phyloP scores from a whole-genome alignment of 92 coral and sea anemone genomes.

The Meandrina meandrites region DNA sequence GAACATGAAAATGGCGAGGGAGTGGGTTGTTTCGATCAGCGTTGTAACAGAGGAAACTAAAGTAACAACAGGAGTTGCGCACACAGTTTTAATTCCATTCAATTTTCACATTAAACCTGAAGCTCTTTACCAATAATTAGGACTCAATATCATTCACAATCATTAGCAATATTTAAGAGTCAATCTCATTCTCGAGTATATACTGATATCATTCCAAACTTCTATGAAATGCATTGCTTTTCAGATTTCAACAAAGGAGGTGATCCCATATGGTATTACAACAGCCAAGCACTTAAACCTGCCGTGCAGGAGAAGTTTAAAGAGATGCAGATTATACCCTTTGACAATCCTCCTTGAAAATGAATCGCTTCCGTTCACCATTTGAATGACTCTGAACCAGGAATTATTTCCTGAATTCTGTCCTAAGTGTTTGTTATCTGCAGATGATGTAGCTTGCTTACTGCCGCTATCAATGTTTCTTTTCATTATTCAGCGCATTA shows the following conservation, averaged over 20 bases:
- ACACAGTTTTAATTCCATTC: too few relatives aligned
- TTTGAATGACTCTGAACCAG: background rate
- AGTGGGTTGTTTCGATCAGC: too few relatives aligned
- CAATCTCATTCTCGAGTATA: too few relatives aligned
- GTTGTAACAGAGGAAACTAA: too few relatives aligned
- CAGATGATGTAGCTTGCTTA: background rate
- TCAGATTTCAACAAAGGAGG: conserved; percentile 88
- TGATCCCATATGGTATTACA: conserved; percentile 85
- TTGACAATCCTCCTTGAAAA: conserved; percentile 69
- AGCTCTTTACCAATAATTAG: too few relatives aligned
- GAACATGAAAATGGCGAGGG: too few relatives aligned
- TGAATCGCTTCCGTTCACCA: background rate
- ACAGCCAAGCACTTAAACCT: conserved; percentile 77
- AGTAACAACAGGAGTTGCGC: too few relatives aligned
- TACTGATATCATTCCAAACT: background rate
- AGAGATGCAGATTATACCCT: conserved; percentile 51
- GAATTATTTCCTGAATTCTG: background rate
- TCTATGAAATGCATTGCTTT: background rate
- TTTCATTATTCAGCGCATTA: too few relatives aligned
- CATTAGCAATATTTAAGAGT: too few relatives aligned
- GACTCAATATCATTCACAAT: too few relatives aligned
- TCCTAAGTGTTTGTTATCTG: background rate
- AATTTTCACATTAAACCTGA: too few relatives aligned
- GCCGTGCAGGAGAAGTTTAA: conserved; percentile 51
- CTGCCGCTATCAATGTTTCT: background rate